A percentile compares a stretch with the other conserved stretches of the same genome.
phyloP scores from a whole-genome alignment of 92 coral and sea anemone species.

The Palythoa caribaeorum region DNA sequence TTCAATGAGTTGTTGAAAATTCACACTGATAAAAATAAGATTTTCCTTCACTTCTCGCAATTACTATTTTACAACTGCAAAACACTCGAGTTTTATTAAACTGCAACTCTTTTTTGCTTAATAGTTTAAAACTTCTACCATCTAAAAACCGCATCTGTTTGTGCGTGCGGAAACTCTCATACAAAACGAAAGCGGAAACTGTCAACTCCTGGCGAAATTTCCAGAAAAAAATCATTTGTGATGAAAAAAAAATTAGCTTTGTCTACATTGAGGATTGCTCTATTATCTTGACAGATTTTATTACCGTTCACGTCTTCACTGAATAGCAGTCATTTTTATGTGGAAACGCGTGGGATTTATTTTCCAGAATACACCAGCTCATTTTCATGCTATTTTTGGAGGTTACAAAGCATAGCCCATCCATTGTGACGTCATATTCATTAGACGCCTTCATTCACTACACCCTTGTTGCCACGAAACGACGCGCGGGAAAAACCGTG shows the following conservation, averaged over 20 bases:
- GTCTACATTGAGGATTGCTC: not conserved
- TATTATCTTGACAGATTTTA: not conserved
- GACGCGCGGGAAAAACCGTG: not conserved
- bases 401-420: constrained; percentile 27
- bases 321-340: not conserved
- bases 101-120: not conserved
- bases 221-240: not conserved
- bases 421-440: constrained; percentile 27
- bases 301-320: not conserved
- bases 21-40: not conserved
- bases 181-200: constrained; percentile 5
- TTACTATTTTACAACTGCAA: not conserved
- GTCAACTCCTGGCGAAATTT: not conserved
- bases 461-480: not conserved
- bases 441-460: not conserved
- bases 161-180: not conserved
- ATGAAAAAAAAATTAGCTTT: not conserved
- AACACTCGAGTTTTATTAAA: not conserved
- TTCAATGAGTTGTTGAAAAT: too few relatives aligned
- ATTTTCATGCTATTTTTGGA: not conserved
- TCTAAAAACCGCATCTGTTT: not conserved
- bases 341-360: constrained; percentile 36
- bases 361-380: constrained; percentile 11
- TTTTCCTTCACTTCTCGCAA: not conserved
- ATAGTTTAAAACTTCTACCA: not conserved